Evolutionary conservation across 1,140 invertebrate genomes (phyloP), one percentile per base, ranked within the genome.

Genomic region (Drosophila repletoides): DNA sequence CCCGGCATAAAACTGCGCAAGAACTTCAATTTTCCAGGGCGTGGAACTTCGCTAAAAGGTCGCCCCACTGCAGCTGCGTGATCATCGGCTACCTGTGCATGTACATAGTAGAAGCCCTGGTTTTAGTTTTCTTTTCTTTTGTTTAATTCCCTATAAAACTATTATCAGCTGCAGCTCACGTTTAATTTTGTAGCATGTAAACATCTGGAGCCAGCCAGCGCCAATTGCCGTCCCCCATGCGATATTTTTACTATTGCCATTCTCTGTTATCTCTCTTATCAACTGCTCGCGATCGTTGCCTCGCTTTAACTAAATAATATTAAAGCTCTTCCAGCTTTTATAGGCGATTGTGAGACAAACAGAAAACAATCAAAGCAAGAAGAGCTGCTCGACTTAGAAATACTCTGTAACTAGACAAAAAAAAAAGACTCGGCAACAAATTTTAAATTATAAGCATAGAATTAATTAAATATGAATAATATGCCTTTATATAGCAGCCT

Each of bases 1-100:
- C 80, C 80, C 0, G 72, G 76, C 72, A 86, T 53, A 19, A 86
- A 86, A 17, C 64, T 52, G 5, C 76, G 53, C 41, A 87, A 26
- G 4, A 87, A 76, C 6, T 61, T 34, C 3, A 64, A 14, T 28
- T 66, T 86, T 0, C 56, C 22, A 2, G 76, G 80, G 0, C 75
- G 66, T 0, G 79, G 79, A 10, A 84, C 9, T 1, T 75, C 66
- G 1, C 38, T 40, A 14, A 29, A 86, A 0, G 67, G 21, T 1
- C 58, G 63, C 10, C 0, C n/a, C 1, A 31, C 2, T 9, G 21
- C 14, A 5, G 7, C 28, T 26, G 10, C 22, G 2, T 26, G 43
- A 34, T 60, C 22, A 10, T 51, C 34, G 1, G 45, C 17, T 4
- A 48, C 36, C 63, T 66, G 12, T 10, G 7, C 1, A 26, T 2